Evolutionary conservation across 2,797 vertebrate species (phyloP), one percentile per base, ranked within the genome.

Genomic region (Anabacerthia variegaticeps): DNA sequence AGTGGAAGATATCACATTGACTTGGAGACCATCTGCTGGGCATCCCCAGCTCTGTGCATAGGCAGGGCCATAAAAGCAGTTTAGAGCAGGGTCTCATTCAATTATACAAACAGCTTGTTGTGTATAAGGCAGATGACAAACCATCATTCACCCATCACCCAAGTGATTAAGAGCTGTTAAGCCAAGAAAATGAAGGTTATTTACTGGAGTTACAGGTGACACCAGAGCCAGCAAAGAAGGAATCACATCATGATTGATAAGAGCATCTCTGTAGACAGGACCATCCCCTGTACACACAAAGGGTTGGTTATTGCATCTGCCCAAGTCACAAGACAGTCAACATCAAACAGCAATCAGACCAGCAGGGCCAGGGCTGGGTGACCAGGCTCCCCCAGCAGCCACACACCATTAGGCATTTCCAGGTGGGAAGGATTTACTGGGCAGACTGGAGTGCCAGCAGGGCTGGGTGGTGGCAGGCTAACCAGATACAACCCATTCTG

Each of bases 151-250:
- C 67, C 75, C 85, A 48, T 10, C 20, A 59, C 46, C 71, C 89
- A 81, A 27, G 52, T 49, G 48, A 83, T 34, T 37, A 44, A 62
- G 21, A 72, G 61, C 19, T 52, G 44, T 30, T 74, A 81, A 49
- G 17, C 24, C 27, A 61, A 54, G 85, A 23, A 81, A 63, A 77
- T 16, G 15, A 58, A 92, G 63, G 30, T 80, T 61, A 98, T 98
- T 98, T 97, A 99, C 99, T 56, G 99, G 98, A 48, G 98, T 98
- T 66, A 96, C 95, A 32, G 99, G 98, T 5, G 97, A 98, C 73
- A 99, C 98, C 49, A 98, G 97, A 66, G 97, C 94, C 68, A 99
- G 92, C 91, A 99, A 95, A 6, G 98, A 98, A 52, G 99, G 98
- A 54, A 99, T 95, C 22, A 97, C 98, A 27, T 98, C 96, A 55